Percentiles rank a stretch among this genome's conserved stretches.
Evolutionary conservation across 1,140 invertebrate species (phyloP).

Genomic region (Drosophila setifemur): DNA sequence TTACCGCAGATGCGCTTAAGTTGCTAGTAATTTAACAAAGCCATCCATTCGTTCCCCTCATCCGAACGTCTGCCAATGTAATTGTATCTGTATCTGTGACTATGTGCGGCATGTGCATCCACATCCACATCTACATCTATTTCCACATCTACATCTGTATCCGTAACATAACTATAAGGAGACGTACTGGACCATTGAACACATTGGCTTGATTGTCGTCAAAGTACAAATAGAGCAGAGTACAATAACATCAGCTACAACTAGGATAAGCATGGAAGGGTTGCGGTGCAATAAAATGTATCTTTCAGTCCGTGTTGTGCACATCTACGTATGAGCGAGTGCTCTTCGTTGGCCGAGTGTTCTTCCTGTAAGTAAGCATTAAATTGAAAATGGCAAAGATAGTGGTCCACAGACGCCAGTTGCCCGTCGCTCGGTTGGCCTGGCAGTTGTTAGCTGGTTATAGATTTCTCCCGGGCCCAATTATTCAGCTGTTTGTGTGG

Average conservation of each 20-base stretch:
- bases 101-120: not conserved
- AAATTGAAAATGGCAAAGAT: constrained; percentile 74
- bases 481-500: constrained; percentile 23
- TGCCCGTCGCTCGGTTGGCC: constrained; percentile 15
- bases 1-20: constrained; percentile 79
- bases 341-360: constrained; percentile 10
- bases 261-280: constrained; percentile 29
- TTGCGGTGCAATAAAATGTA: constrained; percentile 67
- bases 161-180: constrained; percentile 21
- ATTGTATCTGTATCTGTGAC: constrained; percentile 6
- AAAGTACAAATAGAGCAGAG: constrained; percentile 54
- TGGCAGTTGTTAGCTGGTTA: constrained; percentile 44
- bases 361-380: constrained; percentile 71
- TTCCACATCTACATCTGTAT: constrained; percentile 8
- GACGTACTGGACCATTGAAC: constrained; percentile 50
- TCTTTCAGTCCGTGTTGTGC: constrained; percentile 45
- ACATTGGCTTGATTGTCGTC: constrained; percentile 68
- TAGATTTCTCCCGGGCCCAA: constrained; percentile 73
- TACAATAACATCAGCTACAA: constrained; percentile 26
- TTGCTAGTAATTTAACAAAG: constrained; percentile 75
- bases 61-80: constrained; percentile 12
- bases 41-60: constrained; percentile 48
- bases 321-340: constrained; percentile 5
- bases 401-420: constrained; percentile 57
- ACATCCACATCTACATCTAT: constrained; percentile 30